These are phyloP conservation scores for Samia ricini DNA, from an alignment of 1,140 invertebrate genomes.

Conservation along the genomic window DNA sequence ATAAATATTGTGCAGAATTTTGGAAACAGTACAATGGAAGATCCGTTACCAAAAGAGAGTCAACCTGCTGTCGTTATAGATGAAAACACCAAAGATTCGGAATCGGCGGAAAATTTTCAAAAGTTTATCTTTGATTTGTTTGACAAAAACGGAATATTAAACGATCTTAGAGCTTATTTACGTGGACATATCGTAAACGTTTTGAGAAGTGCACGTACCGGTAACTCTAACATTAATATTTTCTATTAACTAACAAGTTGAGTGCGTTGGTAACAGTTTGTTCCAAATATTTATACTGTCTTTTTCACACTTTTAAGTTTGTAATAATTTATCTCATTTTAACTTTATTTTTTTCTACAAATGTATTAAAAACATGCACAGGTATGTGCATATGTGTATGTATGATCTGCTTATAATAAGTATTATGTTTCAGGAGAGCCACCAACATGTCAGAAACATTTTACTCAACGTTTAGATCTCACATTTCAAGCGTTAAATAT, in stretches of 20 bases:
- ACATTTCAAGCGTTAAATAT: slow-evolving; percentile 78
- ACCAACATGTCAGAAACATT: slow-evolving; percentile 50
- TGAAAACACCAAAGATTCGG: slow-evolving; percentile 23
- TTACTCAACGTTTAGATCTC: slow-evolving; percentile 60
- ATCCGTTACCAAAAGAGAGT: slow-evolving; percentile 16
- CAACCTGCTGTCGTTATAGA: slow-evolving; percentile 10
- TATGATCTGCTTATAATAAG: too few species aligned
- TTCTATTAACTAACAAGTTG: too few species aligned
- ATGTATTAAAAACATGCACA: too few species aligned
- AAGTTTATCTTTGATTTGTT: slow-evolving; percentile 76
- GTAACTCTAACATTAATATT: slow-evolving; percentile 31
- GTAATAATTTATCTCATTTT: background rate
- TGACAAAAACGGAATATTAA: slow-evolving; percentile 77
- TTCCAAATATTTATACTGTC: too few species aligned
- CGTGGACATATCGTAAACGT: slow-evolving; percentile 77
- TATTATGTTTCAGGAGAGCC: slow-evolving; percentile 53
- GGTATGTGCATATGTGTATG: too few species aligned
- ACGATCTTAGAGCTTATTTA: slow-evolving; percentile 75
- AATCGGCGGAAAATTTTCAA: slow-evolving; percentile 76
- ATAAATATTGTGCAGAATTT: slow-evolving; percentile 3
- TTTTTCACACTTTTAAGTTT: too few species aligned
- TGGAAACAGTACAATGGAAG: slow-evolving; percentile 31
- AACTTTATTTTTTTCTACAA: slow-evolving; percentile 5
- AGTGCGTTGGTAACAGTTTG: too few species aligned
- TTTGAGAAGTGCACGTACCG: slow-evolving; percentile 66